phyloP scores from a whole-genome alignment of 2,797 vertebrate species.

The Aulostomus chinensis region DNA sequence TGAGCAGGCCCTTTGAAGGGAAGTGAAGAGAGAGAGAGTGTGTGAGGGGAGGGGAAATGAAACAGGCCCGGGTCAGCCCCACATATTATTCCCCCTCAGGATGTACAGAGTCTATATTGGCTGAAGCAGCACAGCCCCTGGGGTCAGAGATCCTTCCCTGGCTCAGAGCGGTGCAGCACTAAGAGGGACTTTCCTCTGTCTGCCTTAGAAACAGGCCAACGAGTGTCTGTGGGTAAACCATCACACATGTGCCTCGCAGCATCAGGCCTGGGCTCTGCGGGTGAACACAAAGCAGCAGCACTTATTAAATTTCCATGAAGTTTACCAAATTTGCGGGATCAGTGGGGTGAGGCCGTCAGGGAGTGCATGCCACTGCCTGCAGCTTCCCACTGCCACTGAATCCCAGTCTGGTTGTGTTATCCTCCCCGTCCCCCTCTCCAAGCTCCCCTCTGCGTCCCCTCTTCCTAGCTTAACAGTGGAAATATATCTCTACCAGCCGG shows the following conservation, averaged over 20 bases:
- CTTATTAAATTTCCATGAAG: conserved; percentile 86
- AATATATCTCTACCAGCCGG: conserved; percentile 27
- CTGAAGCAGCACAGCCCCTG: conserved; percentile 73
- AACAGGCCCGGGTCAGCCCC: conserved; percentile 75
- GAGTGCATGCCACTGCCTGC: conserved; percentile 63
- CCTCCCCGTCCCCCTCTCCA: conserved; percentile 47
- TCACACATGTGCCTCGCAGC: conserved; percentile 78
- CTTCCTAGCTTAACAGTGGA: conserved; percentile 57
- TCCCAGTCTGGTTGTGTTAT: conserved; percentile 56
- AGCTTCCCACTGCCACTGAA: conserved; percentile 69
- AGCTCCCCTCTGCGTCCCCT: conserved; percentile 78
- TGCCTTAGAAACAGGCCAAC: conserved; percentile 59
- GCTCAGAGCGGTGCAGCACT: conserved; percentile 62
- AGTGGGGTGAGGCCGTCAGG: conserved; percentile 75
- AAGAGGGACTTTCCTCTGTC: conserved; percentile 70
- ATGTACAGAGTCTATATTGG: conserved; percentile 79
- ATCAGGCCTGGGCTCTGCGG: conserved; percentile 71
- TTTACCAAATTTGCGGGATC: conserved; percentile 84
- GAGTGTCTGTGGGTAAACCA: conserved; percentile 75
- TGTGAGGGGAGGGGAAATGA: conserved; percentile 72
- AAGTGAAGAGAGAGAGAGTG: conserved; percentile 53
- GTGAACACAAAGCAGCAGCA: conserved; percentile 77
- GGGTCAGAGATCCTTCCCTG: conserved; percentile 72
- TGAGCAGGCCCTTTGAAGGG: conserved; percentile 79
- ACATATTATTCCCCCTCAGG: conserved; percentile 81